Evolutionary conservation across 2,113 vertebrate genomes (phyloP).

Genomic region (Ailuropoda melanoleuca): DNA sequence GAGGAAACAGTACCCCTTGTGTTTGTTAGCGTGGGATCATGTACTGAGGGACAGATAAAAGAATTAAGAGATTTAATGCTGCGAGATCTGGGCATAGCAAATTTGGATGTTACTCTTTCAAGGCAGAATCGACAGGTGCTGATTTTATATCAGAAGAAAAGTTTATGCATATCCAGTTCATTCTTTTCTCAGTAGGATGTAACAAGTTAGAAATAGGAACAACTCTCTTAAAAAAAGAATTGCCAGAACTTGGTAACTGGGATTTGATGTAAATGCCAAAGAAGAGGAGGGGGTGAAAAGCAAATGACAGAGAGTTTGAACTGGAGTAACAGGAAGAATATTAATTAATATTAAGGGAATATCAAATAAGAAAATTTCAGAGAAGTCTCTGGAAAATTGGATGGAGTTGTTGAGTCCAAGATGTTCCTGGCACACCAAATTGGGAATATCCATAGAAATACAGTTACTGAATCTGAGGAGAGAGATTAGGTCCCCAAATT

Average conservation of each 20-base stretch:
- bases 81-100: not conserved
- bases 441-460: not conserved
- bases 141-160: not conserved
- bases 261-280: not conserved
- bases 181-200: not conserved
- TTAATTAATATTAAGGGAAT: not conserved
- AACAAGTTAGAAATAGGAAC: not conserved
- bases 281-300: constrained; percentile 9
- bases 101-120: not conserved
- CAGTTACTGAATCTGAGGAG: not conserved
- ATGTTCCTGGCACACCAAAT: not conserved
- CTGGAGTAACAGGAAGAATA: not conserved
- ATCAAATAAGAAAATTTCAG: not conserved
- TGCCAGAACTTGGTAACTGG: not conserved
- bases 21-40: not conserved
- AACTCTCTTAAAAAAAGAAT: not conserved
- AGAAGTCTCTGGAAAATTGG: not conserved
- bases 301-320: not conserved
- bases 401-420: not conserved
- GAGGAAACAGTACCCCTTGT: not conserved
- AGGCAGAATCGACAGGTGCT: not conserved
- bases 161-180: not conserved
- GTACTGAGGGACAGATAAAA: not conserved
- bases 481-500: not conserved
- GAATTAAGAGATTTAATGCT: not conserved